Percentiles rank a stretch among this genome's conserved stretches.
phyloP scores from a whole-genome alignment of 1,140 invertebrate species.

The Sitodiplosis mosellana region DNA sequence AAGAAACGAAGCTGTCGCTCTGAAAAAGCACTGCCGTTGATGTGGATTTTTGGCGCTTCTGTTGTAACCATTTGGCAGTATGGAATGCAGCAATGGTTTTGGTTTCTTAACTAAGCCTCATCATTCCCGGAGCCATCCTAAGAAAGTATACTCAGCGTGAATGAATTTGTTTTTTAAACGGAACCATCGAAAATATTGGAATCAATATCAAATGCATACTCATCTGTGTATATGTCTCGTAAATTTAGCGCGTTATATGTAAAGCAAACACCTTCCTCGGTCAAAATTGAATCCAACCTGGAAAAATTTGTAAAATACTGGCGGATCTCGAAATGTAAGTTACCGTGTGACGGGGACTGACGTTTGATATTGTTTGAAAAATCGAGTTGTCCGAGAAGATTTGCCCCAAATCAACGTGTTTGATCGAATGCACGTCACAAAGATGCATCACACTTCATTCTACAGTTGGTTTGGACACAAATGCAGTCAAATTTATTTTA shows the following conservation, averaged over 20 bases:
- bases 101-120: neutral
- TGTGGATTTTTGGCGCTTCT: too few relatives aligned
- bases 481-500: too few relatives aligned
- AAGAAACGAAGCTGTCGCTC: too few relatives aligned
- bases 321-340: slow-evolving; percentile 34
- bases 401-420: too few relatives aligned
- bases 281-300: slow-evolving; percentile 37
- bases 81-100: slow-evolving; percentile 29
- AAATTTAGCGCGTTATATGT: slow-evolving; percentile 45
- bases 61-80: slow-evolving; percentile 39
- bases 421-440: slow-evolving; percentile 16
- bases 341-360: slow-evolving; percentile 32
- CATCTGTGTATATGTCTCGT: slow-evolving; percentile 34
- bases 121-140: neutral
- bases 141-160: neutral
- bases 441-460: slow-evolving; percentile 14
- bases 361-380: too few relatives aligned
- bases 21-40: too few relatives aligned
- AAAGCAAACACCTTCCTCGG: slow-evolving; percentile 49
- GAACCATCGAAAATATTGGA: slow-evolving; percentile 13
- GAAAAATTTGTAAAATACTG: slow-evolving; percentile 31
- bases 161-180: neutral
- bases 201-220: slow-evolving; percentile 24
- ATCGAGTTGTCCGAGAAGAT: slow-evolving; percentile 6
- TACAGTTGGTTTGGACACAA: too few relatives aligned